Conservation (phyloP, 2,797 vertebrate species). For the Graptemys geographica region DNA sequence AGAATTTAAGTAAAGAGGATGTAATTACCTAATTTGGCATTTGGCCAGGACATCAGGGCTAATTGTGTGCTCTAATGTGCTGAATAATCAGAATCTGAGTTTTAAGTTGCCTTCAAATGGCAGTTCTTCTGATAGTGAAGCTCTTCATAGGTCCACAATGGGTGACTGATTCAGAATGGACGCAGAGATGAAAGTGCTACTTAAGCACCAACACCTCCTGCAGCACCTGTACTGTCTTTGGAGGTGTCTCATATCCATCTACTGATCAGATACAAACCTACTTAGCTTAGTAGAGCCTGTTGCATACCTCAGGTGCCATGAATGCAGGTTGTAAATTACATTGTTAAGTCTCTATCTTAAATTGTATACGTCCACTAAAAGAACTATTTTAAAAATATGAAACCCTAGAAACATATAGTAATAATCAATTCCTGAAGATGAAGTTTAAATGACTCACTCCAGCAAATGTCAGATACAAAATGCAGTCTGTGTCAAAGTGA, state of each 20-base stretch:
- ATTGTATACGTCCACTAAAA: background rate
- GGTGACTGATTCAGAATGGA: background rate
- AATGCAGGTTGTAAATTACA: background rate
- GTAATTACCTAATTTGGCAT: background rate
- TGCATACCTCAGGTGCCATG: background rate
- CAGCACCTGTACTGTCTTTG: background rate
- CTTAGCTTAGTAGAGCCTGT: background rate
- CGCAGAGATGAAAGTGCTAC: background rate
- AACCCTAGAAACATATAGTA: background rate
- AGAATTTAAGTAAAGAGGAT: background rate
- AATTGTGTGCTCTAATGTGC: background rate
- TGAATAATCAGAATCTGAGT: background rate
- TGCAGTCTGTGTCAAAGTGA: background rate
- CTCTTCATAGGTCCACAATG: background rate
- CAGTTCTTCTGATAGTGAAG: background rate
- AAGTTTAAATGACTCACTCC: background rate
- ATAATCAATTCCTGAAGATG: background rate
- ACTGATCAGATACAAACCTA: background rate
- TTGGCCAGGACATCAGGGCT: background rate
- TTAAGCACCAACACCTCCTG: background rate
- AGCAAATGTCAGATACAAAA: background rate
- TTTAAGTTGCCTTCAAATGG: background rate
- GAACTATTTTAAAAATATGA: rapidly evolving
- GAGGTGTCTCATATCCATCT: background rate
- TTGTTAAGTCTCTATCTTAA: background rate